Percentiles rank a stretch among this genome's conserved stretches.
Evolutionary conservation across 2,888 invertebrate genomes (phyloP).

Genomic region (Neocrepidodera transversa): DNA sequence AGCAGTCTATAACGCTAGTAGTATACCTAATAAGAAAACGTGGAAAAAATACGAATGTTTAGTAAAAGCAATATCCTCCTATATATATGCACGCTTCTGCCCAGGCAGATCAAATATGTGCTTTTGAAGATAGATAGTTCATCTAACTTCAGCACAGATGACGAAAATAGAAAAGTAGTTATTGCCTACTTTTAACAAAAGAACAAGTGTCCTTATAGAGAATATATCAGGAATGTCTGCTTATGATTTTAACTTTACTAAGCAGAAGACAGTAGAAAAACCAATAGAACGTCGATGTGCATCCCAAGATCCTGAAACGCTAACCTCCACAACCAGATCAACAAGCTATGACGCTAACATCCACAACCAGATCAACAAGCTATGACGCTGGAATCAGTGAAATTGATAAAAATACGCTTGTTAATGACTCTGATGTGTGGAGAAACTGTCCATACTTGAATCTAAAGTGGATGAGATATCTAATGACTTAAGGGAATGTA

Average conservation of each 20-base stretch:
- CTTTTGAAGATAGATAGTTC: constrained; percentile 2
- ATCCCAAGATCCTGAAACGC: constrained; percentile 3
- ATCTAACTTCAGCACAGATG: constrained; percentile 12
- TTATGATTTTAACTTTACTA: neutral
- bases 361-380: too few relatives aligned
- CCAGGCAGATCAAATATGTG: constrained; percentile 14
- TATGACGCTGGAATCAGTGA: too few relatives aligned
- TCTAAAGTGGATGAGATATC: too few relatives aligned
- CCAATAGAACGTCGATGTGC: constrained; percentile 8
- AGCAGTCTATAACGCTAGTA: constrained; percentile 19
- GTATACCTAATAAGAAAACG: constrained; percentile 19
- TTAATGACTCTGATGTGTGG: too few relatives aligned
- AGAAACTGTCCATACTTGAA: too few relatives aligned
- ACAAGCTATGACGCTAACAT: neutral
- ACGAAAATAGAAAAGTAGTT: constrained; percentile 7
- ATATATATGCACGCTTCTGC: constrained; percentile 17
- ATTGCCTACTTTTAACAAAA: neutral
- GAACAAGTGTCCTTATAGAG: neutral
- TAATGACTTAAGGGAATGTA: neutral
- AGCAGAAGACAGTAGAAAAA: neutral
- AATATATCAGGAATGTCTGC: neutral
- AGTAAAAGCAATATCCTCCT: too few relatives aligned
- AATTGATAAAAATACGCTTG: too few relatives aligned
- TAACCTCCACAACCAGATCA: constrained; percentile 10
- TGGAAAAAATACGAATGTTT: constrained; percentile 19